Percentiles rank a stretch among this genome's conserved stretches.
Conservation (phyloP, 2,888 invertebrate species). For the Cheilosia variabilis region DNA sequence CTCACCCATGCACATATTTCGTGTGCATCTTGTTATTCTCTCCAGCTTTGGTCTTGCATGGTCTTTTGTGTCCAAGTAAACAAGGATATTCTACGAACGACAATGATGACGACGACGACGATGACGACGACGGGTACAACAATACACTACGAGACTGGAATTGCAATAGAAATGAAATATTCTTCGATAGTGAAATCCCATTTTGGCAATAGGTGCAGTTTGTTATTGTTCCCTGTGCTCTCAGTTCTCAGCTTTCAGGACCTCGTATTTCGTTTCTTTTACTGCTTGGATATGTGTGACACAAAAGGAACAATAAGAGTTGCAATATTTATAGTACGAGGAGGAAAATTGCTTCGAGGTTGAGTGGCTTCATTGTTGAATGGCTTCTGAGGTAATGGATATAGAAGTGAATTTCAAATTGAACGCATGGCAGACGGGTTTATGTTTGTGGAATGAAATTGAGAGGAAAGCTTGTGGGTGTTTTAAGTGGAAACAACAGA, state of each 20-base stretch:
- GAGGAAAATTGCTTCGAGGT: conserved; percentile 32
- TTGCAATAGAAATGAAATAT: conserved; percentile 65
- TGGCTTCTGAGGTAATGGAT: conserved; percentile 18
- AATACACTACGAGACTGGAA: conserved; percentile 42
- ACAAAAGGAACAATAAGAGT: conserved; percentile 9
- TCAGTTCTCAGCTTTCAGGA: not conserved
- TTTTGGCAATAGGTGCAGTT: conserved; percentile 62
- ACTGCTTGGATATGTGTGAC: not conserved
- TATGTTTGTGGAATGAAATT: conserved; percentile 21
- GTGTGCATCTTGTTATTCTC: conserved; percentile 55
- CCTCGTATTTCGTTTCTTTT: conserved; percentile 19
- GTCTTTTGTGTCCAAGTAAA: conserved; percentile 52
- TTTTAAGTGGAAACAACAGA: not conserved
- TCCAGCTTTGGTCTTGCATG: conserved; percentile 8
- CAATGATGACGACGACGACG: conserved; percentile 19
- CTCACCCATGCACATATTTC: conserved; percentile 20
- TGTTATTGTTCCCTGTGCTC: conserved; percentile 40
- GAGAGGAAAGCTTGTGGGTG: not conserved
- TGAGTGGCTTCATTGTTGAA: conserved; percentile 48
- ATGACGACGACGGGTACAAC: conserved; percentile 3
- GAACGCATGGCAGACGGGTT: conserved; percentile 21
- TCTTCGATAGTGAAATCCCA: conserved; percentile 52
- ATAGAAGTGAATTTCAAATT: conserved; percentile 26
- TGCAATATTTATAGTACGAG: conserved; percentile 29
- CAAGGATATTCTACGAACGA: conserved; percentile 19